These are phyloP conservation scores for Drosophila insularis DNA, from an alignment of 1,140 invertebrate genomes.

Conservation along the genomic window DNA sequence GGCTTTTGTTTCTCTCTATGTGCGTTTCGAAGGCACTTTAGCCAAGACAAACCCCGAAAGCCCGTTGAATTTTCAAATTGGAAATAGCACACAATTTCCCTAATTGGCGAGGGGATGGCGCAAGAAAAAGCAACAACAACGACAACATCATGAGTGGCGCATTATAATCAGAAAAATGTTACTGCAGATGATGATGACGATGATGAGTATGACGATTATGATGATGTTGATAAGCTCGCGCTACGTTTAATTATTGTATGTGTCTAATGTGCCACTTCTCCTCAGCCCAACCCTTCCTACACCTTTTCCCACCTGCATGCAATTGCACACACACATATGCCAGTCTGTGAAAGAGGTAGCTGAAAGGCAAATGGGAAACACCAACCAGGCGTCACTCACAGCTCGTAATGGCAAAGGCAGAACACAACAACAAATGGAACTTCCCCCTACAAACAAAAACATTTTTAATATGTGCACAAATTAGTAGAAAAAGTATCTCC, in stretches of 20 bases:
- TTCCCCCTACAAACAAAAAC: conserved; percentile 1
- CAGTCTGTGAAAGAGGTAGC: conserved; percentile 27
- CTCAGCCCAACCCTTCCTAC: conserved; percentile 19
- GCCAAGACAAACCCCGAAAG: conserved; percentile 47
- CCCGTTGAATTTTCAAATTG: conserved; percentile 70
- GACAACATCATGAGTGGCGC: conserved; percentile 40
- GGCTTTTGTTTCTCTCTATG: conserved; percentile 39
- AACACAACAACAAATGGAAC: conserved; percentile 24
- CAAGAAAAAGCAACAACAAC: not conserved
- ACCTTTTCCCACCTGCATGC: conserved; percentile 54
- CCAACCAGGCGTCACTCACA: conserved; percentile 59
- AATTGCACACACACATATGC: conserved; percentile 55
- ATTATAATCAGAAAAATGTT: conserved; percentile 59
- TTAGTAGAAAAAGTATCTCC: conserved; percentile 37
- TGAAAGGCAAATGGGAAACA: conserved; percentile 30
- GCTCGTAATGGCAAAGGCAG: conserved; percentile 52
- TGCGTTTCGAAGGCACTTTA: conserved; percentile 60
- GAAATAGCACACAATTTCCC: conserved; percentile 82
- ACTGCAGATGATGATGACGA: conserved; percentile 61
- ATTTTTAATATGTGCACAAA: conserved; percentile 69
- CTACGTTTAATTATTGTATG: conserved; percentile 67
- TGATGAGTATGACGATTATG: conserved; percentile 38
- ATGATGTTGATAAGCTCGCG: conserved; percentile 67
- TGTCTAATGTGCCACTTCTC: conserved; percentile 46
- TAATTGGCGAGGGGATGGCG: conserved; percentile 71